Evolutionary conservation across 2,797 vertebrate species (phyloP).

Genomic region (Gambelia wislizenii): DNA sequence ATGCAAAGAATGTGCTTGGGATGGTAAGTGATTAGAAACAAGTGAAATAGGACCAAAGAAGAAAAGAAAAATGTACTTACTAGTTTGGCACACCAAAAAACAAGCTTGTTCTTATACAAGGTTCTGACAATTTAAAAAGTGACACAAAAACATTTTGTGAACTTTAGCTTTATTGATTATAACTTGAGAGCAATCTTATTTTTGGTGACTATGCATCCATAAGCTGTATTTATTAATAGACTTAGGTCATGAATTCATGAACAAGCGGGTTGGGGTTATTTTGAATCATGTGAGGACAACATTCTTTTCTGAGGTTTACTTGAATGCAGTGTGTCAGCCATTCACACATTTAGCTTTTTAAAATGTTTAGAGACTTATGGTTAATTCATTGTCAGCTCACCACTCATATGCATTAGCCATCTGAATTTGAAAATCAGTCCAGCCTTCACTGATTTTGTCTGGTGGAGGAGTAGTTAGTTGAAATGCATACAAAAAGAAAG

Average conservation of each 20-base stretch:
- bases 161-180: conserved; percentile 1
- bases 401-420: not conserved
- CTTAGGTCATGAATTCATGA: not conserved
- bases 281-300: conserved; percentile 26
- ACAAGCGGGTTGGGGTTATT: not conserved
- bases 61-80: not conserved
- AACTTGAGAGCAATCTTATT: not conserved
- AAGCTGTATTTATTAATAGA: not conserved
- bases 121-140: not conserved
- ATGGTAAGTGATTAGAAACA: not conserved
- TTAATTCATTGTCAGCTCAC: not conserved
- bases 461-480: not conserved
- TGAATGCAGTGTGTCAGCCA: not conserved
- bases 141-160: conserved; percentile 30
- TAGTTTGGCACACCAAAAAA: conserved; percentile 16
- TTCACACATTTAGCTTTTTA: not conserved
- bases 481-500: not conserved
- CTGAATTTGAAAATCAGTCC: not conserved
- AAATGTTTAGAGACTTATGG: not conserved
- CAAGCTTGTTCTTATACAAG: not conserved
- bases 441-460: not conserved
- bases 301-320: conserved; percentile 4
- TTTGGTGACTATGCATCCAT: not conserved
- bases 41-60: not conserved
- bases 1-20: not conserved